A percentile compares a stretch with the other conserved stretches of the same genome.
Conservation (phyloP, 2,888 invertebrate genomes). For the Anticlea derivata region DNA sequence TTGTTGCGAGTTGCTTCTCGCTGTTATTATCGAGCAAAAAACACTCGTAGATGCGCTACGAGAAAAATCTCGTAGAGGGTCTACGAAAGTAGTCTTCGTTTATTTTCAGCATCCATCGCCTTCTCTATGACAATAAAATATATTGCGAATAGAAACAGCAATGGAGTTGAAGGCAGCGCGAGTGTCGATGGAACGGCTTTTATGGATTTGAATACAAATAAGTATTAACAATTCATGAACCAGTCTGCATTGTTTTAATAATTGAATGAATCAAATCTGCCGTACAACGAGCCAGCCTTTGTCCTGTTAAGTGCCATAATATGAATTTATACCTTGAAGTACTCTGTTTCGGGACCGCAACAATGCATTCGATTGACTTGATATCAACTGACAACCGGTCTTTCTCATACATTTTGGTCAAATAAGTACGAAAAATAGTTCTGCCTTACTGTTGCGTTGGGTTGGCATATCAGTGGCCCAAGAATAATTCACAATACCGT, state of each 20-base stretch:
- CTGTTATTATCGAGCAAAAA: too few species aligned
- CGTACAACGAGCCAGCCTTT: constrained; percentile 27
- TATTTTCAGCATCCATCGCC: neutral
- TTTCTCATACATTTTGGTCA: too few species aligned
- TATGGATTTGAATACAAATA: constrained; percentile 36
- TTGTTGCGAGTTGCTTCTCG: neutral
- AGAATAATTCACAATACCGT: too few species aligned
- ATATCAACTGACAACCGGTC: too few species aligned
- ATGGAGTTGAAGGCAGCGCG: neutral
- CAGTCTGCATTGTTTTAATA: constrained; percentile 34
- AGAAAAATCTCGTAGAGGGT: constrained; percentile 2
- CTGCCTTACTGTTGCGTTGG: too few species aligned
- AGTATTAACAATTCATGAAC: constrained; percentile 36
- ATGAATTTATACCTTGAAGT: constrained; percentile 26
- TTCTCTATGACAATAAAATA: neutral
- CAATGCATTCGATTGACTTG: too few species aligned
- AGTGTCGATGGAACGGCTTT: constrained; percentile 26
- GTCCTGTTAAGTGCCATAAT: constrained; percentile 29
- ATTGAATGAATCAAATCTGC: constrained; percentile 34
- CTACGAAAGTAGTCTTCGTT: constrained; percentile 1
- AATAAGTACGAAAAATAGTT: too few species aligned
- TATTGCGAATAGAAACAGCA: constrained; percentile 2
- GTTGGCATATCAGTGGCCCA: too few species aligned
- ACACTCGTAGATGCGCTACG: too few species aligned
- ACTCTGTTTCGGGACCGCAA: constrained; percentile 2